Percentiles rank a stretch among this genome's conserved stretches.
Evolutionary conservation across 2,113 vertebrate species (phyloP).

Genomic region (Mionectes macconnelli): DNA sequence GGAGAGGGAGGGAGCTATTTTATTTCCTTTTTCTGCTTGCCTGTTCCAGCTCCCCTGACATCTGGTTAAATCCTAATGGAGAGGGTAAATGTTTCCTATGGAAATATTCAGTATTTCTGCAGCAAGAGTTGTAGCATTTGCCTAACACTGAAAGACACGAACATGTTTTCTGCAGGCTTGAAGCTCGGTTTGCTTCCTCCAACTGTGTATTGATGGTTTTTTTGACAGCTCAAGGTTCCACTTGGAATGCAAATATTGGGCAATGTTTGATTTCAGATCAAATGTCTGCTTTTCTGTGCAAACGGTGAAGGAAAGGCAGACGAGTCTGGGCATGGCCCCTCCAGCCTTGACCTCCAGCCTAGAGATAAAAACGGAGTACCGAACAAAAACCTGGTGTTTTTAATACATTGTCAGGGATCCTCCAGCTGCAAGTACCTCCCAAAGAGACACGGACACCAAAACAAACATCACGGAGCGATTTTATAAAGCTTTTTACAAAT

Average conservation of each 20-base stretch:
- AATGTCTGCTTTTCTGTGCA: background rate
- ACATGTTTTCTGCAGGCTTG: background rate
- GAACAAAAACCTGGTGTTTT: background rate
- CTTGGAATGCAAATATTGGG: constrained; percentile 6
- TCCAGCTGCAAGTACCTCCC: background rate
- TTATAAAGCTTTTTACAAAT: background rate
- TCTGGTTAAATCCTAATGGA: background rate
- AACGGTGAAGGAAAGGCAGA: background rate
- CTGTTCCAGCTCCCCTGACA: background rate
- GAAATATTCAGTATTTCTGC: background rate
- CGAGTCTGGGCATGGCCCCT: background rate
- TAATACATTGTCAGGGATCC: background rate
- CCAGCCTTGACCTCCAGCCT: background rate
- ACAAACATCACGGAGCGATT: background rate
- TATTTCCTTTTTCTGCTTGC: background rate
- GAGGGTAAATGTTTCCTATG: background rate
- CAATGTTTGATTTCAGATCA: background rate
- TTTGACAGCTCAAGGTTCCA: background rate
- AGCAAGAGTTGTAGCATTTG: background rate
- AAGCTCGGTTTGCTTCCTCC: background rate
- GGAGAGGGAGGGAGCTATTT: background rate
- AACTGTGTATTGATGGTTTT: accelerated
- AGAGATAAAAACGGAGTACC: background rate
- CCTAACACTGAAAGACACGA: background rate
- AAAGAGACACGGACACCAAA: accelerated